Evolutionary conservation across 2,797 vertebrate species (phyloP).

Genomic region (Sitta carolinensis): DNA sequence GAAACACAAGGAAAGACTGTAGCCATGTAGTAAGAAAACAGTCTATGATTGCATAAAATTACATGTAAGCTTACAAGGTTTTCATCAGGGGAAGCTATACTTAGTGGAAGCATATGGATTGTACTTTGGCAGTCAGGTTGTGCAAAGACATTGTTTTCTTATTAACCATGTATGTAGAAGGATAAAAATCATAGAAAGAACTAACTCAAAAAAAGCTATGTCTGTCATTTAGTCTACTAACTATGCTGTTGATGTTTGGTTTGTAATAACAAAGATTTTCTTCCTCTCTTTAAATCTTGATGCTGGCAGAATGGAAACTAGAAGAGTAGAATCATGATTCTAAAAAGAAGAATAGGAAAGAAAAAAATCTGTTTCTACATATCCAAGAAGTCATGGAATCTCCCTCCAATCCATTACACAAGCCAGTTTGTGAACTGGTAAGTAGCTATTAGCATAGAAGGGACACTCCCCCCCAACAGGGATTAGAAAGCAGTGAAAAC

Average conservation of each 20-base stretch:
- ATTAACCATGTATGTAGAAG: background rate
- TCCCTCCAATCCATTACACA: background rate
- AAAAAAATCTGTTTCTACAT: background rate
- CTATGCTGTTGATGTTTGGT: background rate
- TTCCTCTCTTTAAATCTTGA: background rate
- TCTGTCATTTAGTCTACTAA: background rate
- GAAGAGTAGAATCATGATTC: background rate
- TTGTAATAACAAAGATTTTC: background rate
- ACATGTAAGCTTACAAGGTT: background rate
- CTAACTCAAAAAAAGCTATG: background rate
- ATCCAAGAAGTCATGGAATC: background rate
- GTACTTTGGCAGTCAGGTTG: background rate
- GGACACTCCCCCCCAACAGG: background rate
- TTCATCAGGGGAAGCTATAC: background rate
- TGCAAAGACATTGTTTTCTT: background rate
- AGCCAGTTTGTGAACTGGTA: background rate
- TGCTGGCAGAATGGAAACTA: background rate
- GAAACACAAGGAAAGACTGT: background rate
- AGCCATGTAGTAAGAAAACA: background rate
- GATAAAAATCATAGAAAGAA: background rate
- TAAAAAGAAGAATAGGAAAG: background rate
- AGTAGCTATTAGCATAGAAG: background rate
- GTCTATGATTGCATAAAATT: background rate
- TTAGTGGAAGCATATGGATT: background rate
- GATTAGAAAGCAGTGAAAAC: background rate